phyloP scores from a whole-genome alignment of 2,888 invertebrate species.

The Leptopilina syphax region DNA sequence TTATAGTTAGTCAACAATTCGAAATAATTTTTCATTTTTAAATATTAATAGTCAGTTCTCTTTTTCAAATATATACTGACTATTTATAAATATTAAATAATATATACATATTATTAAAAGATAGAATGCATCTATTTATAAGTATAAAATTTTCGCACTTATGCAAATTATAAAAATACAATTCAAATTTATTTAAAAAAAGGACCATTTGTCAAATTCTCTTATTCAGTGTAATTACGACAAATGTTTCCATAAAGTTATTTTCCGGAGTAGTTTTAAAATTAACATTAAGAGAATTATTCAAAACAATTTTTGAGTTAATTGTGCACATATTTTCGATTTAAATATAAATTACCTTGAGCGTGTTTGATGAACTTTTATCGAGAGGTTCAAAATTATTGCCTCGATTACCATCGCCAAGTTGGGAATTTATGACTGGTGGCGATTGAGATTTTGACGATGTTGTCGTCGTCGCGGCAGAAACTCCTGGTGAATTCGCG shows the following conservation, averaged over 20 bases:
- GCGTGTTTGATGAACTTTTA: conserved; percentile 74
- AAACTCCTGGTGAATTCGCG: conserved; percentile 60
- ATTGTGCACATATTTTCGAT: background rate
- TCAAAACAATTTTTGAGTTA: background rate
- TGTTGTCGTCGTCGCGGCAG: conserved; percentile 52
- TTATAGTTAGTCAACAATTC: background rate
- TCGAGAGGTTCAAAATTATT: conserved; percentile 74
- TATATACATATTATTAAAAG: background rate
- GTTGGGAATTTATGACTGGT: conserved; percentile 42
- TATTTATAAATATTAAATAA: conserved; percentile 1
- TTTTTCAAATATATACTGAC: conserved; percentile 32
- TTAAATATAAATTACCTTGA: conserved; percentile 68
- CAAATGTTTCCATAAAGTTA: too few relatives aligned
- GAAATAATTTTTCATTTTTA: background rate
- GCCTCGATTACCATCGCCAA: conserved; percentile 43
- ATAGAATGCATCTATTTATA: background rate
- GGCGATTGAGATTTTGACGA: conserved; percentile 56
- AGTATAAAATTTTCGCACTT: background rate
- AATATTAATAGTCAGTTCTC: conserved; percentile 18
- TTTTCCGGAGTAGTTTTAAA: background rate
- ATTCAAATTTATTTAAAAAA: too few relatives aligned
- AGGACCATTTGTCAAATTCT: too few relatives aligned
- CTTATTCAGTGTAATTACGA: too few relatives aligned
- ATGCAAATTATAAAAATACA: too few relatives aligned
- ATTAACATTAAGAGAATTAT: background rate